Evolutionary conservation across 2,888 invertebrate species (phyloP).

Genomic region (Heteromurus nitidus): DNA sequence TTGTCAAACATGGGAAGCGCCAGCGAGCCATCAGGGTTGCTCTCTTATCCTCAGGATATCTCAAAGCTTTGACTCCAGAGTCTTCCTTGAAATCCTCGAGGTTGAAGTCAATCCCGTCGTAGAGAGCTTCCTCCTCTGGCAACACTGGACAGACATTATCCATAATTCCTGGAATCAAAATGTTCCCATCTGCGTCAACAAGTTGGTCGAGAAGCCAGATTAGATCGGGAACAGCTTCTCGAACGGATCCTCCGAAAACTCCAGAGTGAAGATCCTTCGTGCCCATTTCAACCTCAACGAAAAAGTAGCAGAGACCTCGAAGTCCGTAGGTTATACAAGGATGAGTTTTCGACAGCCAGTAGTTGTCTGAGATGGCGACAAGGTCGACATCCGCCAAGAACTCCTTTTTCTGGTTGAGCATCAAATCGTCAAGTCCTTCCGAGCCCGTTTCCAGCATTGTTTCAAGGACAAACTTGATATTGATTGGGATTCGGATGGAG

Average conservation of each 20-base stretch:
- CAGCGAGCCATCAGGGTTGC: slow-evolving; percentile 94
- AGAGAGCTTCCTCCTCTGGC: slow-evolving; percentile 83
- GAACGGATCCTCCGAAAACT: slow-evolving; percentile 93
- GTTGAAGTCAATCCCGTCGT: slow-evolving; percentile 91
- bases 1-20: slow-evolving; percentile 93
- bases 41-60: slow-evolving; percentile 87
- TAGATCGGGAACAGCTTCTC: slow-evolving; percentile 85
- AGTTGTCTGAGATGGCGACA: slow-evolving; percentile 84
- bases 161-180: slow-evolving; percentile 87
- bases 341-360: slow-evolving; percentile 97
- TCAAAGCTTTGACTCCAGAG: slow-evolving; percentile 82
- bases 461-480: slow-evolving; percentile 92
- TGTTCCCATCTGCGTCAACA: slow-evolving; percentile 90
- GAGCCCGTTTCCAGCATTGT: slow-evolving; percentile 99
- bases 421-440: slow-evolving; percentile 92
- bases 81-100: slow-evolving; percentile 84
- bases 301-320: slow-evolving; percentile 94
- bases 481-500: slow-evolving; percentile 81
- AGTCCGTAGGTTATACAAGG: slow-evolving; percentile 98
- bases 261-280: slow-evolving; percentile 96
- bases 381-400: slow-evolving; percentile 81
- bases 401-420: slow-evolving; percentile 83
- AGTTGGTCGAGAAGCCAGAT: slow-evolving; percentile 89
- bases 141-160: slow-evolving; percentile 87
- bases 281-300: slow-evolving; percentile 90